phyloP scores from a whole-genome alignment of 2,113 vertebrate genomes.

The Amphilophus citrinellus region DNA sequence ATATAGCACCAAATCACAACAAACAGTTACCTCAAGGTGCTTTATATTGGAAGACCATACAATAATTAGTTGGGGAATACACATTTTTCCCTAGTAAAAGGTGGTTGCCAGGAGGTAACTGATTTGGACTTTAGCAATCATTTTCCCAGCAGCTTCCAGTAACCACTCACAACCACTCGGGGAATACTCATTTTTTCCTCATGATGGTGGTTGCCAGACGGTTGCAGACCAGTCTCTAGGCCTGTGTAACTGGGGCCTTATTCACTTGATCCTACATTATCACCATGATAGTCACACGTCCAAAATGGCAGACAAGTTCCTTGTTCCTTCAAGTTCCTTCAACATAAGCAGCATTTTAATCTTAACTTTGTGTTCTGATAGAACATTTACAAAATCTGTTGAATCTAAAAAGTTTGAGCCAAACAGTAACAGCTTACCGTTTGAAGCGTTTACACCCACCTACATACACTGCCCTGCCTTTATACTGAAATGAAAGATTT shows the following conservation, averaged over 20 bases:
- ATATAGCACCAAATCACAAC: too few relatives aligned
- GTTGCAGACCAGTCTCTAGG: background rate
- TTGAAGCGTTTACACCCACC: background rate
- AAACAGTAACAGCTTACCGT: background rate
- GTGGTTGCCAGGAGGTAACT: background rate
- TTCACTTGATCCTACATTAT: background rate
- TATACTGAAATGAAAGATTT: conserved; percentile 33
- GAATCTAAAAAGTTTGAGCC: background rate
- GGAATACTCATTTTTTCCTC: background rate
- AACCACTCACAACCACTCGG: background rate
- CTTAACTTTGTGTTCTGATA: background rate
- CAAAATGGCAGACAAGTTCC: background rate
- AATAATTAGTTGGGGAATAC: background rate
- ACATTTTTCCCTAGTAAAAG: background rate
- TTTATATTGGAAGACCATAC: too few relatives aligned
- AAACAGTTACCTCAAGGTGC: too few relatives aligned
- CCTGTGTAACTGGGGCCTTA: background rate
- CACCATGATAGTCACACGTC: too few relatives aligned
- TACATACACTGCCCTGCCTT: conserved; percentile 3
- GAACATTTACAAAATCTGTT: background rate
- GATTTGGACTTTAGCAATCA: too few relatives aligned
- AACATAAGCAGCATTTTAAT: background rate
- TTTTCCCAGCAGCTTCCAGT: background rate
- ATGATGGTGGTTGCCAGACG: background rate
- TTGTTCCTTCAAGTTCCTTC: background rate